Conservation (phyloP, 2,113 vertebrate genomes). For the Chaetura pelagica region DNA sequence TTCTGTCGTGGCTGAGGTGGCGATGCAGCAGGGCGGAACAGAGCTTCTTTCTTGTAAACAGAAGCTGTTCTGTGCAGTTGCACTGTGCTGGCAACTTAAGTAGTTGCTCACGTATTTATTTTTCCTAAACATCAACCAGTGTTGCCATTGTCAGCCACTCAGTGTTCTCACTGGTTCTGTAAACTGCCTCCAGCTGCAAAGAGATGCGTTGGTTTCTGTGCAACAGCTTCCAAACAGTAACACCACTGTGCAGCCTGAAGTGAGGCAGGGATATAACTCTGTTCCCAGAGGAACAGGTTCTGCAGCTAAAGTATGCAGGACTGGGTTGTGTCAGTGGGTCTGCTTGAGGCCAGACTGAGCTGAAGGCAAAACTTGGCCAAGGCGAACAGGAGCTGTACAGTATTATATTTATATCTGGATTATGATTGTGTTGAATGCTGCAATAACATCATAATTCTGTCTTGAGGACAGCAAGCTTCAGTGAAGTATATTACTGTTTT, state of each 20-base stretch:
- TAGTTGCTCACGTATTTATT: slow-evolving; percentile 22
- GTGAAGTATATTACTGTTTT: slow-evolving; percentile 69
- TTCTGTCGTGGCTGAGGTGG: background rate
- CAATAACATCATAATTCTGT: slow-evolving; percentile 56
- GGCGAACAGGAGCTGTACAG: background rate
- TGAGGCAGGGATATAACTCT: background rate
- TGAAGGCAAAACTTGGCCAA: background rate
- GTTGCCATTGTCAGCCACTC: background rate
- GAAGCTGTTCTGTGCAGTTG: background rate
- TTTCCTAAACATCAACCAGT: slow-evolving; percentile 14
- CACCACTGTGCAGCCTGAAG: background rate
- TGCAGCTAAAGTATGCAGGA: background rate
- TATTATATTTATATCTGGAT: slow-evolving; percentile 19
- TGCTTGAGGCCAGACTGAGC: background rate
- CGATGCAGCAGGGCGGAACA: background rate
- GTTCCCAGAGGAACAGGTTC: slow-evolving; percentile 26
- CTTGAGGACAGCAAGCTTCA: slow-evolving; percentile 73
- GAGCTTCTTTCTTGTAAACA: background rate
- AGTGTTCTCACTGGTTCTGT: background rate
- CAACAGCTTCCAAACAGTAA: background rate
- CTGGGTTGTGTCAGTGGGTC: background rate
- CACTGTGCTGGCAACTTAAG: slow-evolving; percentile 15
- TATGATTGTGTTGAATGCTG: slow-evolving; percentile 40
- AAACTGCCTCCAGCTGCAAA: background rate
- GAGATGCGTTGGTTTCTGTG: background rate